Conservation (phyloP, 2,888 invertebrate species). For the Dryadula phaetusa region DNA sequence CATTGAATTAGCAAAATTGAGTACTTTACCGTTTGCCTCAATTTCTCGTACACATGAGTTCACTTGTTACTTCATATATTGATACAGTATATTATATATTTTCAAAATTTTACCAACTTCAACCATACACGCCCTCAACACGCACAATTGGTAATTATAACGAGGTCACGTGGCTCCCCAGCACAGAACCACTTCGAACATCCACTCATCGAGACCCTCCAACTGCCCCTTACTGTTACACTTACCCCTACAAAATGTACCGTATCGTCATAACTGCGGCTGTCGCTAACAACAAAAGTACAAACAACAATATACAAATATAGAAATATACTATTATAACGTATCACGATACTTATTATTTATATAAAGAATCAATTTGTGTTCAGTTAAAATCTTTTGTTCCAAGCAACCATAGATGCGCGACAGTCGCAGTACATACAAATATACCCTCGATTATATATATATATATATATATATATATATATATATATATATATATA, state of each 20-base stretch:
- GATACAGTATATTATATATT: too few species aligned
- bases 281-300: slow-evolving; percentile 3
- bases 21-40: too few species aligned
- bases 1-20: too few species aligned
- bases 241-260: slow-evolving; percentile 69
- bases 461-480: background rate
- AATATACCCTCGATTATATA: background rate
- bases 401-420: background rate
- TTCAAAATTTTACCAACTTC: too few species aligned
- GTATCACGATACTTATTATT: slow-evolving; percentile 1
- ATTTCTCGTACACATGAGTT: too few species aligned
- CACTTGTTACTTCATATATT: too few species aligned
- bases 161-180: background rate
- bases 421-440: slow-evolving; percentile 12
- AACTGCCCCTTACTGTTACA: too few species aligned
- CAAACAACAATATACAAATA: background rate
- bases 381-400: slow-evolving; percentile 3
- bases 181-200: background rate
- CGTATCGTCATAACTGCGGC: slow-evolving; percentile 61
- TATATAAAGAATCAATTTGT: background rate
- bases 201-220: background rate
- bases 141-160: background rate
- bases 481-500: background rate
- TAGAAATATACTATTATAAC: slow-evolving; percentile 1
- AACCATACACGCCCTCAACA: background rate